A percentile compares a stretch with the other conserved stretches of the same genome.
These are phyloP conservation scores for Pristionchus fissidentatus DNA, from an alignment of 2,888 invertebrate species.

Conservation along the genomic window DNA sequence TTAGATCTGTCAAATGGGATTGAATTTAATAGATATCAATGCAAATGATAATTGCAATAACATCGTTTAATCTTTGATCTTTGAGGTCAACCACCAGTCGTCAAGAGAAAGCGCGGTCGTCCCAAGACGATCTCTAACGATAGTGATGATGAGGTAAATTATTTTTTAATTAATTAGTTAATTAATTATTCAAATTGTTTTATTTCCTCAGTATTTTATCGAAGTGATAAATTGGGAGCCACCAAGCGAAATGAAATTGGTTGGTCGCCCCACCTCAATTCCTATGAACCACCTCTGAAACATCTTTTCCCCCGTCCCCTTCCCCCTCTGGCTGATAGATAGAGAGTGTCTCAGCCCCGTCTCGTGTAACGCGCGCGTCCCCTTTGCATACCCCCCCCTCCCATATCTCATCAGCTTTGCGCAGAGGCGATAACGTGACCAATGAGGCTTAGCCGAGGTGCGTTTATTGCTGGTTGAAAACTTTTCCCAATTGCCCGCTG, in stretches of 20 bases:
- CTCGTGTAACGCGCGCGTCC: background rate
- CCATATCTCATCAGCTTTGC: constrained; percentile 60
- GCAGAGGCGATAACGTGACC: constrained; percentile 75
- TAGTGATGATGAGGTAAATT: constrained; percentile 40
- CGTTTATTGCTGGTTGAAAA: constrained; percentile 76
- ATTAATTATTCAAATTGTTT: background rate
- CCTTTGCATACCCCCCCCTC: too few relatives aligned
- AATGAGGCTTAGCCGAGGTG: constrained; percentile 75
- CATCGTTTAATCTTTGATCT: constrained; percentile 12
- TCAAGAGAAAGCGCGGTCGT: constrained; percentile 31
- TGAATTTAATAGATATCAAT: too few relatives aligned
- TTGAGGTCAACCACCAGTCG: background rate
- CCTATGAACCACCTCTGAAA: too few relatives aligned
- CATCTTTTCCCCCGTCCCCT: background rate
- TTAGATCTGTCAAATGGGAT: too few relatives aligned
- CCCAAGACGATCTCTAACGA: constrained; percentile 43
- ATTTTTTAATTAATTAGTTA: background rate
- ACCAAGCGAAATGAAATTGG: too few relatives aligned
- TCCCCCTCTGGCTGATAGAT: too few relatives aligned
- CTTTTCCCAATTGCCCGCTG: constrained; percentile 74
- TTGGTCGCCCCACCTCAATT: too few relatives aligned
- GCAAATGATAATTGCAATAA: too few relatives aligned
- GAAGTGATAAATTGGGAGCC: too few relatives aligned
- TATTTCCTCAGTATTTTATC: background rate
- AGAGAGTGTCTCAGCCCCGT: constrained; percentile 1